phyloP scores from a whole-genome alignment of 2,113 vertebrate genomes.

The Odocoileus virginianus region DNA sequence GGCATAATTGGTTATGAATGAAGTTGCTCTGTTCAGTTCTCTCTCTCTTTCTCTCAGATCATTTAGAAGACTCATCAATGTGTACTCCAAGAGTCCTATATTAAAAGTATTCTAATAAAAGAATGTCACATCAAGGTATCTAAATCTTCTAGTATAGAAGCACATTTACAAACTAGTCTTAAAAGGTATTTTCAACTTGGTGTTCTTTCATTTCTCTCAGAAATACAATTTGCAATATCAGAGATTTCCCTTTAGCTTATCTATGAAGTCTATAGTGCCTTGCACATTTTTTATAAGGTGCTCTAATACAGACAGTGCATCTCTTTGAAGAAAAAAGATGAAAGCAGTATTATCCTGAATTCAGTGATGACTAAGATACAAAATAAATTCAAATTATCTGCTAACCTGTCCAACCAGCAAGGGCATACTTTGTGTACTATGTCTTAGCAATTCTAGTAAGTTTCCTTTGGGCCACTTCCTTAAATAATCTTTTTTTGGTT shows the following conservation, averaged over 20 bases:
- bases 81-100: neutral
- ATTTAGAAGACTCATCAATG: neutral
- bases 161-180: neutral
- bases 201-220: neutral
- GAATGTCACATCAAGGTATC: neutral
- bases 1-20: neutral
- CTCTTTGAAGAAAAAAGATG: neutral
- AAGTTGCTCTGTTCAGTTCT: neutral
- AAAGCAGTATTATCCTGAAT: neutral
- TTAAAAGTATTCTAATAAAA: neutral
- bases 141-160: neutral
- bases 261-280: neutral
- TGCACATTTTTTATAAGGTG: neutral
- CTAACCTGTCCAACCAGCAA: neutral
- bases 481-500: too few species aligned
- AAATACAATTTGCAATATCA: neutral
- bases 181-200: neutral
- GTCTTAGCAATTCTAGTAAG: too few species aligned
- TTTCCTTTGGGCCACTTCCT: too few species aligned
- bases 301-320: neutral
- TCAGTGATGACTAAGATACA: neutral
- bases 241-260: neutral
- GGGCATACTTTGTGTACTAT: too few species aligned
- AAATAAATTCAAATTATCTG: neutral
- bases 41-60: neutral